Percentiles rank a stretch among this genome's conserved stretches.
These are phyloP conservation scores for Acanthoscelides obtectus DNA, from an alignment of 2,888 invertebrate genomes.

Conservation along the genomic window DNA sequence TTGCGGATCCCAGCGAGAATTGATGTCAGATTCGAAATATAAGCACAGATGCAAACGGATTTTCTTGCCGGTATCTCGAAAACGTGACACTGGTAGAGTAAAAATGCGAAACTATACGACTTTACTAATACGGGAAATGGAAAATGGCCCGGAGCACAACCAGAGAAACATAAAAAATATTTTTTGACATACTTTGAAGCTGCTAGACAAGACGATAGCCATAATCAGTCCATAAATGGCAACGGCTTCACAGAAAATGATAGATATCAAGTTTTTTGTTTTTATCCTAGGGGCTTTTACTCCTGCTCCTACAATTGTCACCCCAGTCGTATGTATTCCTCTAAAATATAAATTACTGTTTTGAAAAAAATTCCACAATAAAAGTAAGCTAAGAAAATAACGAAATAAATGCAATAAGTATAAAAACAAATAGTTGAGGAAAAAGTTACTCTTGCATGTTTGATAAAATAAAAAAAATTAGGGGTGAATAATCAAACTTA, in stretches of 20 bases:
- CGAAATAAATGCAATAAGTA: no score
- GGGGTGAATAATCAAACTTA: constrained; percentile 42
- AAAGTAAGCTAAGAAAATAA: no score
- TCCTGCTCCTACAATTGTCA: constrained; percentile 94
- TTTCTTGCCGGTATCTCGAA: no score
- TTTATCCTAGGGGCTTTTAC: constrained; percentile 98
- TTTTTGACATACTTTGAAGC: constrained; percentile 54
- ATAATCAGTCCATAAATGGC: constrained; percentile 99
- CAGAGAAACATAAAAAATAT: neutral
- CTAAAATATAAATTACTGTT: constrained; percentile 45
- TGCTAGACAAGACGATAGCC: constrained; percentile 91
- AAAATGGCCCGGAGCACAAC: neutral
- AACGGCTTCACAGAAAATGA: constrained; percentile 99
- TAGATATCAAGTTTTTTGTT: constrained; percentile 98
- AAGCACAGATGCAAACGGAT: no score
- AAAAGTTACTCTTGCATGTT: neutral
- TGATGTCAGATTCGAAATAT: no score
- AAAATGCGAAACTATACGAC: no score
- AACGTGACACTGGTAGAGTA: no score
- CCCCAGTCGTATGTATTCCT: constrained; percentile 95
- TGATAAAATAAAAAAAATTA: constrained; percentile 1
- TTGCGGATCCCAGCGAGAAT: no score
- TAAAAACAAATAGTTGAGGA: no score
- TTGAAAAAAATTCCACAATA: no score
- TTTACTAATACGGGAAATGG: no score